phyloP scores from a whole-genome alignment of 2,113 vertebrate genomes.

The Pica pica region DNA sequence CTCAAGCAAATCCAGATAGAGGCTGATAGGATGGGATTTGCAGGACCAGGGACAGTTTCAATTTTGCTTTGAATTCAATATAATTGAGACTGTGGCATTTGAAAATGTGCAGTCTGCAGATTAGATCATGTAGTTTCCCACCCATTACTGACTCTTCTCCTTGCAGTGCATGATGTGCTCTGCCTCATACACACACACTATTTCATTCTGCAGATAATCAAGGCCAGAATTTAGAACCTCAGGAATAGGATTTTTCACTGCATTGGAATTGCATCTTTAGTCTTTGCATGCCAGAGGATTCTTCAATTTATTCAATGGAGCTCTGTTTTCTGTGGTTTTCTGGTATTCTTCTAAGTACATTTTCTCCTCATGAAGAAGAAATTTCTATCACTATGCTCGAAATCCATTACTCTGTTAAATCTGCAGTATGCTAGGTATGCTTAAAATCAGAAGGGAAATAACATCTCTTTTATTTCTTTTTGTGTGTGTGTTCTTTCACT shows the following conservation, averaged over 20 bases:
- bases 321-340: conserved; percentile 62
- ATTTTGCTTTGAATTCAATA: conserved; percentile 52
- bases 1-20: conserved; percentile 50
- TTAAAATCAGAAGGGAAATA: conserved; percentile 15
- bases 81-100: conserved; percentile 58
- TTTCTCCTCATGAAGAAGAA: conserved; percentile 54
- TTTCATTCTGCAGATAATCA: conserved; percentile 69
- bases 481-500: neutral
- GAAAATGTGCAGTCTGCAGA: conserved; percentile 58
- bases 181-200: conserved; percentile 39
- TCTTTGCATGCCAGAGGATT: conserved; percentile 62
- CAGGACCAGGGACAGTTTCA: conserved; percentile 29
- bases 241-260: conserved; percentile 63
- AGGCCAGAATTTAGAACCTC: conserved; percentile 67
- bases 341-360: conserved; percentile 46
- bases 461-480: neutral
- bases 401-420: conserved; percentile 54
- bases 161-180: neutral
- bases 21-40: conserved; percentile 40
- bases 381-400: conserved; percentile 51
- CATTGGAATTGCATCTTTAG: conserved; percentile 60
- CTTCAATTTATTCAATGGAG: conserved; percentile 66
- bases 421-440: neutral
- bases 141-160: conserved; percentile 45
- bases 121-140: conserved; percentile 60